phyloP scores from a whole-genome alignment of 1,140 invertebrate genomes.

The Harpegnathos saltator region DNA sequence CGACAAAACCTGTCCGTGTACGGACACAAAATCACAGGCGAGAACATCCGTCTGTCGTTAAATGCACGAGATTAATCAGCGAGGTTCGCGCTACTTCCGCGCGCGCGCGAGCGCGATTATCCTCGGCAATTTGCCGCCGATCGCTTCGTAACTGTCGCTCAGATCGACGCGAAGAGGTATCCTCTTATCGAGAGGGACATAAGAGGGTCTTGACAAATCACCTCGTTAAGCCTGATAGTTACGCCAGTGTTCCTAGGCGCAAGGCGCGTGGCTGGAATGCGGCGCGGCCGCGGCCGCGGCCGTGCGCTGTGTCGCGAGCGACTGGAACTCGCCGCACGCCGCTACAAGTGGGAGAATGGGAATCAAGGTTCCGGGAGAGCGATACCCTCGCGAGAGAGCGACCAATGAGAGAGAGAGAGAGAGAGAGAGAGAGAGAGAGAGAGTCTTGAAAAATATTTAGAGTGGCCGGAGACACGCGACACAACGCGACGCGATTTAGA shows the following conservation, averaged over 20 bases:
- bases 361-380: constrained; percentile 55
- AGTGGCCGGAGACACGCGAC: constrained; percentile 7
- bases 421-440: too few species aligned
- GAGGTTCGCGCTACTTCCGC: neutral
- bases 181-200: constrained; percentile 49
- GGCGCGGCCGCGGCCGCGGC: constrained; percentile 76
- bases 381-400: constrained; percentile 11
- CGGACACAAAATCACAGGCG: constrained; percentile 1
- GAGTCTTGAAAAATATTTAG: neutral
- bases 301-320: constrained; percentile 75
- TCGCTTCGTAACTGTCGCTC: constrained; percentile 52
- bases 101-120: constrained; percentile 3
- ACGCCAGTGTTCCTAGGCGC: constrained; percentile 80
- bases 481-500: constrained; percentile 10
- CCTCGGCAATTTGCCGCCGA: constrained; percentile 27
- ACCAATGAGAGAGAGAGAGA: too few species aligned
- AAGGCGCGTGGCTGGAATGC: constrained; percentile 85
- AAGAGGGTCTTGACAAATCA: constrained; percentile 66
- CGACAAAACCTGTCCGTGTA: neutral
- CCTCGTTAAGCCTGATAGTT: constrained; percentile 70
- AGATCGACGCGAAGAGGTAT: constrained; percentile 26
- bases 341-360: constrained; percentile 70
- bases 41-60: constrained; percentile 14
- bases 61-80: constrained; percentile 8
- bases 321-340: constrained; percentile 73